A percentile compares a stretch with the other conserved stretches of the same genome.
These are phyloP conservation scores for Platyscapa corneri DNA, from an alignment of 1,140 invertebrate genomes.

Conservation along the genomic window DNA sequence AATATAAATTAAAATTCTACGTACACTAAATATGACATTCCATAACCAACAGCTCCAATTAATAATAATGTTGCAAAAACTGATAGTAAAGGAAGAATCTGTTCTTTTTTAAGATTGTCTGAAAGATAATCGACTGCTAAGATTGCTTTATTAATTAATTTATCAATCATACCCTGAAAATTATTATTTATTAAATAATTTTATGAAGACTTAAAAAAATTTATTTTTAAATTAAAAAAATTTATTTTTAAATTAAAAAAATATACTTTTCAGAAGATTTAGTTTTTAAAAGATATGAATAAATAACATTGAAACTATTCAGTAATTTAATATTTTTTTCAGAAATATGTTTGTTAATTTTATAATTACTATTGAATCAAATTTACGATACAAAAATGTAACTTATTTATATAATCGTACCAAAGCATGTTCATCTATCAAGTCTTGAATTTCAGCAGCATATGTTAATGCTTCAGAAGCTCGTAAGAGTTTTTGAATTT, in stretches of 20 bases:
- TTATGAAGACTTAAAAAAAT: too few species aligned
- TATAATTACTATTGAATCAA: too few species aligned
- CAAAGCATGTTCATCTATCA: constrained; percentile 75
- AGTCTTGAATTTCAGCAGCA: constrained; percentile 77
- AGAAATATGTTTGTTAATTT: too few species aligned
- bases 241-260: too few species aligned
- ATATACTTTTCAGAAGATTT: too few species aligned
- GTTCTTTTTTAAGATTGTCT: constrained; percentile 85
- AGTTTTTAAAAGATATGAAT: too few species aligned
- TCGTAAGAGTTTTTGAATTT: constrained; percentile 82
- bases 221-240: too few species aligned
- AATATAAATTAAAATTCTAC: constrained; percentile 60
- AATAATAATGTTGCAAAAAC: constrained; percentile 87
- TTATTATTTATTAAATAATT: not conserved
- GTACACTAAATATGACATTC: constrained; percentile 92
- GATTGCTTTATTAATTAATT: constrained; percentile 80
- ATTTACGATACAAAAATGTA: not conserved
- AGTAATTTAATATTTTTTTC: too few species aligned
- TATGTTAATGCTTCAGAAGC: constrained; percentile 82
- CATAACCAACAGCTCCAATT: constrained; percentile 87
- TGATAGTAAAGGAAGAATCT: constrained; percentile 87
- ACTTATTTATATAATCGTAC: constrained; percentile 54
- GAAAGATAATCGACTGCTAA: constrained; percentile 84
- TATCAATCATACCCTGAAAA: constrained; percentile 81
- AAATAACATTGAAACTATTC: too few species aligned